A percentile compares a stretch with the other conserved stretches of the same genome.
Conservation (phyloP, 2,888 invertebrate species). For the Torymus tubicola region DNA sequence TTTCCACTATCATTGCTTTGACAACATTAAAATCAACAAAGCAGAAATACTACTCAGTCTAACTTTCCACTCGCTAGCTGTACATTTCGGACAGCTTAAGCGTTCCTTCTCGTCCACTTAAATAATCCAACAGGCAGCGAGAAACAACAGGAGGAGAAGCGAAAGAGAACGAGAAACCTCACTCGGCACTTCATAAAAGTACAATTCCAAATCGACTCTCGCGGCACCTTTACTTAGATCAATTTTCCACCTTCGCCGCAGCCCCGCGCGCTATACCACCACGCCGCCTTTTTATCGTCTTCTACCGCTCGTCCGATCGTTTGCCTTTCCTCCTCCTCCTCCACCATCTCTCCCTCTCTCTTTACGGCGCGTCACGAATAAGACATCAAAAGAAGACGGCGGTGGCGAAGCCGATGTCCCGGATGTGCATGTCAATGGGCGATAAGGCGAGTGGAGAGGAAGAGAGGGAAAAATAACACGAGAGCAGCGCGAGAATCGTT, state of each 20-base stretch:
- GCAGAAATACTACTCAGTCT: too few relatives aligned
- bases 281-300: neutral
- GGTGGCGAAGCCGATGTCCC: neutral
- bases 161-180: too few relatives aligned
- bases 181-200: too few relatives aligned
- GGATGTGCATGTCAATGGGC: conserved; percentile 47
- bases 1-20: too few relatives aligned
- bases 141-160: too few relatives aligned
- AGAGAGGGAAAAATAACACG: conserved; percentile 11
- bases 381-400: conserved; percentile 1
- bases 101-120: too few relatives aligned
- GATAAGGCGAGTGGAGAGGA: conserved; percentile 33
- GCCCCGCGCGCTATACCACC: neutral
- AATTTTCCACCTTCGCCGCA: neutral
- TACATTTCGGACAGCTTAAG: too few relatives aligned
- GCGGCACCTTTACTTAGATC: neutral
- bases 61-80: too few relatives aligned
- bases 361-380: conserved; percentile 17
- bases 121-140: too few relatives aligned
- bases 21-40: too few relatives aligned
- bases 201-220: neutral
- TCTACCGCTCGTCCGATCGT: too few relatives aligned
- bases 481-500: neutral
- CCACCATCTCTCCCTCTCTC: conserved; percentile 39
- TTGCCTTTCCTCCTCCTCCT: conserved; percentile 56